phyloP scores from a whole-genome alignment of 2,113 vertebrate species.

The Lepisosteus oculatus region DNA sequence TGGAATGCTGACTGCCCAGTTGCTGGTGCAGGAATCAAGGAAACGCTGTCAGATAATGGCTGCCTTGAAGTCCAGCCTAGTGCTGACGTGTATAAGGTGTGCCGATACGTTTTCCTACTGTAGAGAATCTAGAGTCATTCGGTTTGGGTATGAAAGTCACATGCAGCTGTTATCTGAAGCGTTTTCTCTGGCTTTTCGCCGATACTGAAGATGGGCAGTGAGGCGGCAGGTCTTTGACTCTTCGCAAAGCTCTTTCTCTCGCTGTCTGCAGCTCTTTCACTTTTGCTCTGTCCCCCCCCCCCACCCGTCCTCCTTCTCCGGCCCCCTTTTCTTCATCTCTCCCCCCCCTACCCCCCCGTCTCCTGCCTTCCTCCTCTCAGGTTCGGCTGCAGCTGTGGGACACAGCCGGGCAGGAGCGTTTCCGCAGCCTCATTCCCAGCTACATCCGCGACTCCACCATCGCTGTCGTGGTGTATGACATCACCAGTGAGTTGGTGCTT shows the following conservation, averaged over 20 bases:
- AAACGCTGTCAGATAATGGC: constrained; percentile 20
- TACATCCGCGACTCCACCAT: constrained; percentile 82
- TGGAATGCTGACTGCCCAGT: constrained; percentile 40
- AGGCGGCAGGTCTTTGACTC: constrained; percentile 36
- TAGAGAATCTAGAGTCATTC: no score
- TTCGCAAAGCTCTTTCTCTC: constrained; percentile 12
- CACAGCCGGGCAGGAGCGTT: constrained; percentile 78
- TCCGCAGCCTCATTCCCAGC: constrained; percentile 80
- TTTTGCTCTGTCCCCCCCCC: constrained; percentile 1
- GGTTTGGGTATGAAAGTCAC: no score
- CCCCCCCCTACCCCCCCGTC: constrained; percentile 43
- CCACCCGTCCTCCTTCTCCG: background rate
- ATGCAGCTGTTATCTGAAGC: constrained; percentile 20
- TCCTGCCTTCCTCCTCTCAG: constrained; percentile 60
- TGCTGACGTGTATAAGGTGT: no score
- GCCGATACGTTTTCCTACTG: no score
- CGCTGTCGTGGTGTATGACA: constrained; percentile 81
- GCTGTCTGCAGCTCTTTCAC: no score
- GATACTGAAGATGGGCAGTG: background rate
- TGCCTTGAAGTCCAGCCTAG: background rate
- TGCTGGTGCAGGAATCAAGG: constrained; percentile 29
- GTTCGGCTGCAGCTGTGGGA: constrained; percentile 78
- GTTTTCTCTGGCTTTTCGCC: constrained; percentile 20
- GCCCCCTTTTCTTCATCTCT: constrained; percentile 49
- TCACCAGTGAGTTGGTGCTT: constrained; percentile 76